Base-by-base conservation (phyloP, 2,113 vertebrate genomes). In the Lagopus leucura region DNA sequence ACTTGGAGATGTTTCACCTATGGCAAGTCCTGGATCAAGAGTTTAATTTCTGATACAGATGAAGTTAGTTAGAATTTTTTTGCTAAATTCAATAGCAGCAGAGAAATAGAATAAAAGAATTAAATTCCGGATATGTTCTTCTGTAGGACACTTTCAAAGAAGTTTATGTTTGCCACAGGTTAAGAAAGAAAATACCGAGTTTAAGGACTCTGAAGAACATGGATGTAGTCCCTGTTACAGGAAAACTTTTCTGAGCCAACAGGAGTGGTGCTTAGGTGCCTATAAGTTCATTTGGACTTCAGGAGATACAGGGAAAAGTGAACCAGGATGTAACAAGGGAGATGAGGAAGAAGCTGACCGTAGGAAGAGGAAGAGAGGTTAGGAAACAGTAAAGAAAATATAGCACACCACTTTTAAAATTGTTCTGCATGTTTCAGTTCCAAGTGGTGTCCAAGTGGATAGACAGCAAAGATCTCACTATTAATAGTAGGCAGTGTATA, bases 1-100 rank as follows among this genome's bases (percentile, higher is more conserved):
- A 70, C 30, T 1, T 1, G 43, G 1, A 2, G 0, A 8, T 34
- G 36, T 47, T 63, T 52, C 20, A 28, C 5, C 13, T 60, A 28
- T 42, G 2, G 21, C 5, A 4, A 42, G 17, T 30, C 19, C 55
- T 75, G 10, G 7, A 19, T 74, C 22, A 63, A 70, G 8, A 3
- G 25, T 13, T 30, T 13, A 34, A 21, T 69, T 86, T 86, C 19
- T 60, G 9, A 42, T 12, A 50, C 2, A 57, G 20, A 1, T 45
- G 9, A 84, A 72, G 3, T 73, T 24, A 72, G 3, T 73, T 24
- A 38, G 40, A 55, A 20, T n/a, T 64, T 75, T 28, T 81, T 75
- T 50, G 4, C 7, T 30, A 6, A 65, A 65, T 89, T 72, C 54
- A 2, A 1, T 36, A 45, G 6, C 9, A 63, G 30, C 34, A 55